Conservation (phyloP, 2,797 vertebrate species). For the Pangasius macronema region DNA sequence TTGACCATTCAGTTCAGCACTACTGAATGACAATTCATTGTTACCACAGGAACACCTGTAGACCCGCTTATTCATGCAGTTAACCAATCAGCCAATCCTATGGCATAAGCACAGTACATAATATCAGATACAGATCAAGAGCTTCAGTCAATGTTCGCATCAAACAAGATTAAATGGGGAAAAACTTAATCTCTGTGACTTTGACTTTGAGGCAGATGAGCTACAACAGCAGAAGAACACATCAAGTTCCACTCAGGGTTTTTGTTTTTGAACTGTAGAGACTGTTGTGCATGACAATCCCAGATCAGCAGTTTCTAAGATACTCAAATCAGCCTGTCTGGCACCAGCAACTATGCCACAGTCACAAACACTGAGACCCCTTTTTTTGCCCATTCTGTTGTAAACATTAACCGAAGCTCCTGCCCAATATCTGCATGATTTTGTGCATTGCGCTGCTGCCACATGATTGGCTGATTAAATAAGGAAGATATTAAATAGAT, state of each 20-base stretch:
- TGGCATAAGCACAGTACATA: not conserved
- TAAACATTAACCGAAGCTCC: not conserved
- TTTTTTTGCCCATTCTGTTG: not conserved
- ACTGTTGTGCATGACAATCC: not conserved
- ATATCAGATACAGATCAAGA: not conserved
- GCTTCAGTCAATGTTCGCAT: not conserved
- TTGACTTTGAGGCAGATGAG: not conserved
- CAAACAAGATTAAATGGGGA: not conserved
- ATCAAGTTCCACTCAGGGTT: not conserved
- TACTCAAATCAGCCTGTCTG: not conserved
- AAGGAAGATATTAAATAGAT: not conserved
- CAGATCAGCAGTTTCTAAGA: conserved; percentile 11
- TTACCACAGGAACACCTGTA: not conserved
- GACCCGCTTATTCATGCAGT: not conserved
- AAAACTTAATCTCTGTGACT: not conserved
- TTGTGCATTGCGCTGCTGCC: not conserved
- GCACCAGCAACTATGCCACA: not conserved
- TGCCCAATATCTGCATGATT: not conserved
- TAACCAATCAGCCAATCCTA: not conserved
- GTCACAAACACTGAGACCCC: not conserved
- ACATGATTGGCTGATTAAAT: not conserved
- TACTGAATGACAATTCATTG: not conserved
- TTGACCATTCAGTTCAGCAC: not conserved
- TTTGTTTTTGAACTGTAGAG: not conserved
- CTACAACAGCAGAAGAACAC: not conserved